These are phyloP conservation scores for Chaetodon trifasciatus DNA, from an alignment of 2,797 vertebrate genomes.

Conservation along the genomic window DNA sequence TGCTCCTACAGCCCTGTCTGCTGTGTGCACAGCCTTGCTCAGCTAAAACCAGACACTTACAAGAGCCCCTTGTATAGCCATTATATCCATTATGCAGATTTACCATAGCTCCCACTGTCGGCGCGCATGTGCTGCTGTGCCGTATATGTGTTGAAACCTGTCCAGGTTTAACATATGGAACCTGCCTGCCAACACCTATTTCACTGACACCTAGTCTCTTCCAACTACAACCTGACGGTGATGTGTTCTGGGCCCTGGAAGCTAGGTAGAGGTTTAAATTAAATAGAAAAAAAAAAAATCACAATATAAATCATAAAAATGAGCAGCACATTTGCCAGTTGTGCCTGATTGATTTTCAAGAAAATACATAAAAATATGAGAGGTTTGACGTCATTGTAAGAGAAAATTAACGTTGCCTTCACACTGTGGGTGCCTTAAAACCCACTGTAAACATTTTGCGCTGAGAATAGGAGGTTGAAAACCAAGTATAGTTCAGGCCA, in stretches of 20 bases:
- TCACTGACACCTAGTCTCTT: conserved; percentile 54
- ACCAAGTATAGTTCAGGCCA: conserved; percentile 51
- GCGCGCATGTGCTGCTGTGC: conserved; percentile 15
- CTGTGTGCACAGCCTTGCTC: conserved; percentile 62
- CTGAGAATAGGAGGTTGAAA: conserved; percentile 21
- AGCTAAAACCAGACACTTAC: conserved; percentile 69
- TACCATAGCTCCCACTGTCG: conserved; percentile 20
- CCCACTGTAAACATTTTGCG: conserved; percentile 36
- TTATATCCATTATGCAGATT: conserved; percentile 69
- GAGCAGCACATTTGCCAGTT: conserved; percentile 40
- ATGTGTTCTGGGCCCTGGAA: conserved; percentile 43
- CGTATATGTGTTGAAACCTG: conserved; percentile 54
- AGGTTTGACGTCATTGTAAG: conserved; percentile 35
- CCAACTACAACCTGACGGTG: conserved; percentile 54
- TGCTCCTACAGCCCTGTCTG: conserved; percentile 68
- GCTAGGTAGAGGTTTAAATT: conserved; percentile 37
- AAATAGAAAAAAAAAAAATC: conserved; percentile 15
- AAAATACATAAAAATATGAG: conserved; percentile 19
- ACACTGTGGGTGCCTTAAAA: conserved; percentile 27
- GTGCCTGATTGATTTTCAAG: conserved; percentile 54
- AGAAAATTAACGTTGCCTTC: conserved; percentile 21
- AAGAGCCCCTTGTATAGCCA: conserved; percentile 68
- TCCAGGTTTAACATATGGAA: conserved; percentile 74
- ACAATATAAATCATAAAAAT: conserved; percentile 50
- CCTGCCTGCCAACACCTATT: conserved; percentile 71